Evolutionary conservation across 2,888 invertebrate species (phyloP).

Genomic region (Temnothorax rugatulus): DNA sequence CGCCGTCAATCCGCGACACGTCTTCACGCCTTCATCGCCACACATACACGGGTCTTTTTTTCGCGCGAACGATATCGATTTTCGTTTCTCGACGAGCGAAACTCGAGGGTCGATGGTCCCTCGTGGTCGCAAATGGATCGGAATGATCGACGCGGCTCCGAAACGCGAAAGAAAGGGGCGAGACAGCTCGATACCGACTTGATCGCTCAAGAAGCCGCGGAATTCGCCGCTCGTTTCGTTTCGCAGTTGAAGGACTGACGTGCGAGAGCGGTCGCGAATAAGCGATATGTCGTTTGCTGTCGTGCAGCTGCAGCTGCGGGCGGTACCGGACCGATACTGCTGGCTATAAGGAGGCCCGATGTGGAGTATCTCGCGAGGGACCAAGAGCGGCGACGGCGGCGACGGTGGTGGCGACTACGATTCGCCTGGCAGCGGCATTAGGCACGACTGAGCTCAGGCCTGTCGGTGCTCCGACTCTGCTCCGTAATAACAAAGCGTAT

Average conservation of each 20-base stretch:
- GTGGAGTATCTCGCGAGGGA: constrained; percentile 75
- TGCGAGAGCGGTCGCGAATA: not conserved
- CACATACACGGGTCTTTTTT: not conserved
- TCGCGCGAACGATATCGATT: not conserved
- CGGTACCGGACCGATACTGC: constrained; percentile 70
- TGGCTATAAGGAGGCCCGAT: constrained; percentile 73
- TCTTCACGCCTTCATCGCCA: constrained; percentile 60
- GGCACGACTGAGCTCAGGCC: constrained; percentile 64
- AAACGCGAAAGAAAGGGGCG: not conserved
- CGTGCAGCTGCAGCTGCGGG: constrained; percentile 51
- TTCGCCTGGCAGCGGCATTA: constrained; percentile 70
- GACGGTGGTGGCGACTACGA: constrained; percentile 59
- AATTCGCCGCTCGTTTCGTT: constrained; percentile 53
- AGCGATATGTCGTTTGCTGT: constrained; percentile 37
- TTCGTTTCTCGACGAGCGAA: not conserved
- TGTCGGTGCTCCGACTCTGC: constrained; percentile 64
- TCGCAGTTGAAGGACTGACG: not conserved
- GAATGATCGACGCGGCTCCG: constrained; percentile 11
- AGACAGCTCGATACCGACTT: constrained; percentile 16
- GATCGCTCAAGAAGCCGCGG: constrained; percentile 65
- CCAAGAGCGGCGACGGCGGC: constrained; percentile 50
- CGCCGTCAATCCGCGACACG: constrained; percentile 7
- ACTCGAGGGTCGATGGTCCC: not conserved
- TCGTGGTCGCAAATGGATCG: not conserved
- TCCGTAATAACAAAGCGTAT: constrained; percentile 75